Evolutionary conservation across 2,888 invertebrate species (phyloP).

Genomic region (Tolmerus cingulatus): DNA sequence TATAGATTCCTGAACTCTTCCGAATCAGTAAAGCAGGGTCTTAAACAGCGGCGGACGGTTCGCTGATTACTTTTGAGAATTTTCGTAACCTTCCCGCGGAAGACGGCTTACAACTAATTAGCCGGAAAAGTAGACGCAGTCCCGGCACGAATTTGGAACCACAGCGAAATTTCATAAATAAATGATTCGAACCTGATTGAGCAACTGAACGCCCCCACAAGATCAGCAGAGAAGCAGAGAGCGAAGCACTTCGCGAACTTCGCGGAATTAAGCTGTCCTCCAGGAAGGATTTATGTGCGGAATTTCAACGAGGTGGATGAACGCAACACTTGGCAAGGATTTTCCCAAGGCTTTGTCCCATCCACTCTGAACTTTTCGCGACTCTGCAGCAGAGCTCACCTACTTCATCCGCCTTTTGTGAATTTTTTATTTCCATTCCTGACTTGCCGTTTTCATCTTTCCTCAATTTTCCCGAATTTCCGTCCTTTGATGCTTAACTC

Average conservation of each 20-base stretch:
- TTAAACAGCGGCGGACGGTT: background rate
- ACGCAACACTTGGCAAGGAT: background rate
- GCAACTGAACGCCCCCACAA: background rate
- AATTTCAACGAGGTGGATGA: background rate
- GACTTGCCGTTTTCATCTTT: background rate
- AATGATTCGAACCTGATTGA: conserved; percentile 22
- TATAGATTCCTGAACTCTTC: background rate
- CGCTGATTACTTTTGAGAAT: background rate
- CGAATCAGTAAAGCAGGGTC: background rate
- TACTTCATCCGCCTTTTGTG: background rate
- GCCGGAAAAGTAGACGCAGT: background rate
- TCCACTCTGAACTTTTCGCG: background rate
- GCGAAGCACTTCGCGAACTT: background rate
- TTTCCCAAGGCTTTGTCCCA: background rate
- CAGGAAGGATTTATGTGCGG: background rate
- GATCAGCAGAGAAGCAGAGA: background rate
- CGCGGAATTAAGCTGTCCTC: background rate
- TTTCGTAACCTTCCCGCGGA: background rate
- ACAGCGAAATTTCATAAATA: conserved; percentile 23
- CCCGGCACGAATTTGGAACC: background rate
- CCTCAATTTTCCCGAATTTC: background rate
- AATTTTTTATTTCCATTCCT: background rate
- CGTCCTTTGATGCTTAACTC: background rate
- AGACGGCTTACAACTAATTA: conserved; percentile 9
- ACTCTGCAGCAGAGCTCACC: background rate